Percentiles rank a stretch among this genome's conserved stretches.
phyloP scores from a whole-genome alignment of 2,888 invertebrate genomes.

The Argynnis bischoffii region DNA sequence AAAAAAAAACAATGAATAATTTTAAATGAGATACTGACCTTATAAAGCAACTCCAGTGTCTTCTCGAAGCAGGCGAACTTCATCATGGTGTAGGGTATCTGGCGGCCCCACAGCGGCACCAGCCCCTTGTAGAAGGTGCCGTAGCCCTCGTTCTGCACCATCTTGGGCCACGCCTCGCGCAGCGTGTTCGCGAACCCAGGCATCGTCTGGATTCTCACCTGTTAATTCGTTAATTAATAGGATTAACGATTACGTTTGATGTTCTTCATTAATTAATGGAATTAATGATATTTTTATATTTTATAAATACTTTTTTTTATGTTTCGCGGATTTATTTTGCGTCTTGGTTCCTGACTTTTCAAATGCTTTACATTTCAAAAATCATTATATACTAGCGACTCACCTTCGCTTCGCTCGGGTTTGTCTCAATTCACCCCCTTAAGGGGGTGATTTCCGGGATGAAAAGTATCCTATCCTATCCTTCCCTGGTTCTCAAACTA shows the following conservation, averaged over 20 bases:
- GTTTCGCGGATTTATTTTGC: too few relatives aligned
- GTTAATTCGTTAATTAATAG: conserved; percentile 14
- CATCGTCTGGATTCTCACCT: conserved; percentile 96
- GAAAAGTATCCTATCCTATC: too few relatives aligned
- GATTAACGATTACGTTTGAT: not conserved
- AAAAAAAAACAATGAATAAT: not conserved
- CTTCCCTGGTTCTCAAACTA: too few relatives aligned
- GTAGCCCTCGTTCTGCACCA: conserved; percentile 93
- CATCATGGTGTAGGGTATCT: conserved; percentile 99
- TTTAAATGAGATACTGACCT: conserved; percentile 57
- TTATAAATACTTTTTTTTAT: too few relatives aligned
- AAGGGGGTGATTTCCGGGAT: too few relatives aligned
- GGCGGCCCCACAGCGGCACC: conserved; percentile 97
- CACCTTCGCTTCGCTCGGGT: too few relatives aligned
- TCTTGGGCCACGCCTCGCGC: conserved; percentile 95
- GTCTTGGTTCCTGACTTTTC: too few relatives aligned
- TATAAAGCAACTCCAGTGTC: conserved; percentile 96
- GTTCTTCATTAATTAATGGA: not conserved
- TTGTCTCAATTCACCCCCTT: too few relatives aligned
- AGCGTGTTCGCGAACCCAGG: conserved; percentile 95
- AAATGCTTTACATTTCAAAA: not conserved
- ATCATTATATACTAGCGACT: not conserved
- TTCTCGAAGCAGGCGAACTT: conserved; percentile 99
- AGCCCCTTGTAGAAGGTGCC: conserved; percentile 97
- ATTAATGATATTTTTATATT: not conserved